These are phyloP conservation scores for Hyperoplus immaculatus DNA, from an alignment of 2,797 vertebrate species.

Conservation along the genomic window DNA sequence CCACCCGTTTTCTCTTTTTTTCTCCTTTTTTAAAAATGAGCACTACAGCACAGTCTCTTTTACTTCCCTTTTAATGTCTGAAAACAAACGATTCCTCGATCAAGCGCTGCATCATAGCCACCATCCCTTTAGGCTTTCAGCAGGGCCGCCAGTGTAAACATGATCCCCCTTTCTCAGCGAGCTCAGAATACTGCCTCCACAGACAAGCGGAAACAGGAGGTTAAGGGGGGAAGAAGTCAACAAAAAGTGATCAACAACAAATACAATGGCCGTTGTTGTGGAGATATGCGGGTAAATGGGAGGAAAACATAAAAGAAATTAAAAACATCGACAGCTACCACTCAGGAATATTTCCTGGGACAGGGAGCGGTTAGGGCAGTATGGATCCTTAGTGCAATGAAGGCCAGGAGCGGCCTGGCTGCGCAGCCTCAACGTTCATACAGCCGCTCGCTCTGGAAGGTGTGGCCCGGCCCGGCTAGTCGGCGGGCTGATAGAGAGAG, in stretches of 20 bases:
- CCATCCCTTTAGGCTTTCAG: constrained; percentile 56
- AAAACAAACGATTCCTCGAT: constrained; percentile 26
- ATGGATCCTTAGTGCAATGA: constrained; percentile 87
- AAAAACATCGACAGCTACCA: constrained; percentile 64
- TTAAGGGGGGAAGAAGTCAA: neutral
- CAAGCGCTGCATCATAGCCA: constrained; percentile 45
- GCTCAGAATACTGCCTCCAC: constrained; percentile 72
- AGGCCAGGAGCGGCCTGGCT: constrained; percentile 68
- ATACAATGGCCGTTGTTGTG: constrained; percentile 59
- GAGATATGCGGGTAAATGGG: constrained; percentile 62
- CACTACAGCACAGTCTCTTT: constrained; percentile 36
- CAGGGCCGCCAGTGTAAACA: constrained; percentile 82
- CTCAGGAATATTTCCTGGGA: constrained; percentile 67
- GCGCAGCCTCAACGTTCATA: constrained; percentile 43
- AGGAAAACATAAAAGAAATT: constrained; percentile 24
- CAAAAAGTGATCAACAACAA: constrained; percentile 47
- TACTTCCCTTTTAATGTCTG: constrained; percentile 10
- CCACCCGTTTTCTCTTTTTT: constrained; percentile 30
- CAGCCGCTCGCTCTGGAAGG: constrained; percentile 66
- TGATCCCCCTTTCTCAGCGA: constrained; percentile 58
- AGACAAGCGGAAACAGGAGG: constrained; percentile 29
- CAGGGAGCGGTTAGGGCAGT: constrained; percentile 74
- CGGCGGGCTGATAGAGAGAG: constrained; percentile 53
- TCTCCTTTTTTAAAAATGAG: constrained; percentile 29
- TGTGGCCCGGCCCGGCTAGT: constrained; percentile 45